These are phyloP conservation scores for Gymnarchus niloticus DNA, from an alignment of 2,113 vertebrate genomes.

Conservation along the genomic window DNA sequence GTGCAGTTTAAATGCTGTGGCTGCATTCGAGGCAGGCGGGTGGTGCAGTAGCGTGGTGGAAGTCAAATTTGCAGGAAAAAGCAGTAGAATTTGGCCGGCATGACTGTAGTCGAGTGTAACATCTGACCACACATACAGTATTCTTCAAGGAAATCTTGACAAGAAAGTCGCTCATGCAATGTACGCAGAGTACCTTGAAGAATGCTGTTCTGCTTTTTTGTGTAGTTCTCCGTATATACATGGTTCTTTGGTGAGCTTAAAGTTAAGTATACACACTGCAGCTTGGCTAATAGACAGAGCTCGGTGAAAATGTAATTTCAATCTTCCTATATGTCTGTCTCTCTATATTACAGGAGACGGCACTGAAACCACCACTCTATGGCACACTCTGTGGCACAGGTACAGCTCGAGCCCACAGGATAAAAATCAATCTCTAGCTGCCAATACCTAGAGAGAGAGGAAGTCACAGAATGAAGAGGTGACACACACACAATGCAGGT, in stretches of 20 bases:
- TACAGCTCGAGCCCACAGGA: conserved; percentile 77
- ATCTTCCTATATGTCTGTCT: conserved; percentile 80
- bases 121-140: conserved; percentile 55
- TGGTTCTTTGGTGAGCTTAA: conserved; percentile 43
- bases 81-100: conserved; percentile 57
- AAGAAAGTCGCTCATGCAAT: conserved; percentile 48
- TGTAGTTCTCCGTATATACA: conserved; percentile 47
- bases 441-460: conserved; percentile 65
- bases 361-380: conserved; percentile 80
- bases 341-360: conserved; percentile 81
- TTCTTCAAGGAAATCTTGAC: conserved; percentile 72
- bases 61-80: conserved; percentile 52
- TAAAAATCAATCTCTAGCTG: conserved; percentile 80
- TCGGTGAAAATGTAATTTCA: conserved; percentile 71
- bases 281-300: conserved; percentile 61
- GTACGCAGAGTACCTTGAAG: conserved; percentile 58
- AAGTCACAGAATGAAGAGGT: conserved; percentile 65
- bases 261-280: conserved; percentile 54
- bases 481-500: conserved; percentile 66
- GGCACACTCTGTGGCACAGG: conserved; percentile 78
- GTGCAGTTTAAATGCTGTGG: neutral
- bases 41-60: conserved; percentile 67
- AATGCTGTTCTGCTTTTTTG: conserved; percentile 49
- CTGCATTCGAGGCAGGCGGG: conserved; percentile 49
- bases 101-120: conserved; percentile 63